Evolutionary conservation across 2,113 vertebrate genomes (phyloP).

Genomic region (Thymallus thymallus): DNA sequence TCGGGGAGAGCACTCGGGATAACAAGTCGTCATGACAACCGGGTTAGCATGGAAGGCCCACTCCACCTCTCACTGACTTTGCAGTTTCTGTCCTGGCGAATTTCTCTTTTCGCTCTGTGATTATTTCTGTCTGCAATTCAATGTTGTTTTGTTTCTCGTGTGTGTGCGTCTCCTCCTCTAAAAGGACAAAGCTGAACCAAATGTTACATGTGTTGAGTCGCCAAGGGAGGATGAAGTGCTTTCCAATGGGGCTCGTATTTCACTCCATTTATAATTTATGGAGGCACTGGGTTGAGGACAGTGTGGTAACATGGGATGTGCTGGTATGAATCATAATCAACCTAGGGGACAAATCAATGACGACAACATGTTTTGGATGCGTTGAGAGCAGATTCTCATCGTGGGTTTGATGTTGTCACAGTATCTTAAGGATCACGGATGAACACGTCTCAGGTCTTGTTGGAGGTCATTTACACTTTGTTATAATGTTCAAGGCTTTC

Average conservation of each 20-base stretch:
- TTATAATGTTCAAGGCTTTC: no score
- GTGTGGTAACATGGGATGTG: slow-evolving; percentile 46
- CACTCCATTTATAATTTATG: slow-evolving; percentile 66
- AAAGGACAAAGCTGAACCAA: slow-evolving; percentile 15
- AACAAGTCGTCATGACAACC: slow-evolving; percentile 60
- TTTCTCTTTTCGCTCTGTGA: no score
- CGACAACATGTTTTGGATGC: slow-evolving; percentile 46
- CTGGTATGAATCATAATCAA: slow-evolving; percentile 58
- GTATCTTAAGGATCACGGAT: background rate
- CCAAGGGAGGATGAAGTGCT: slow-evolving; percentile 49
- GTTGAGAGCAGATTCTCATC: background rate
- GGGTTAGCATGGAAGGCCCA: slow-evolving; percentile 36
- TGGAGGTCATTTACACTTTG: no score
- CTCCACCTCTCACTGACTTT: slow-evolving; percentile 37
- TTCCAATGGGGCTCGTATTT: slow-evolving; percentile 52
- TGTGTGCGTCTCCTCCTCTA: background rate
- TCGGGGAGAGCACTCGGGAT: slow-evolving; percentile 30
- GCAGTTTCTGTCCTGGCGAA: slow-evolving; percentile 28
- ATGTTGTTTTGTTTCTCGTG: background rate
- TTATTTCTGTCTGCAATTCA: no score
- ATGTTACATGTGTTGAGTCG: slow-evolving; percentile 32
- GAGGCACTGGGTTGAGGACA: slow-evolving; percentile 53
- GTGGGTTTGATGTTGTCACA: background rate
- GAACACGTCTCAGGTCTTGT: background rate
- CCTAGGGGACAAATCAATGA: slow-evolving; percentile 51